Percentiles rank a stretch among this genome's conserved stretches.
These are phyloP conservation scores for Chauna torquata DNA, from an alignment of 2,113 vertebrate species.

Conservation along the genomic window DNA sequence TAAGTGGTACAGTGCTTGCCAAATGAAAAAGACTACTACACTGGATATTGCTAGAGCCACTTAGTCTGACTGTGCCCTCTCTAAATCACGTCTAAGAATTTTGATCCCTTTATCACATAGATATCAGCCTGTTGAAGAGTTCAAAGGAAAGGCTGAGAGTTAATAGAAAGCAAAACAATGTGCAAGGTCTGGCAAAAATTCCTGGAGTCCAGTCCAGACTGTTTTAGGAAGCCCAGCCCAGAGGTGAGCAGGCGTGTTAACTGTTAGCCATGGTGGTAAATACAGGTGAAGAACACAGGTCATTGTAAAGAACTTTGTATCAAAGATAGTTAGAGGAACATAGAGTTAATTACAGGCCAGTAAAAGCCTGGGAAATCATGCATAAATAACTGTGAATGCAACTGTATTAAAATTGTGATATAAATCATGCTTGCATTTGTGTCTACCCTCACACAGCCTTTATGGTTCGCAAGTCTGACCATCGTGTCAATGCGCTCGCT, in stretches of 20 bases:
- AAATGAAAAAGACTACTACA: neutral
- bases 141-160: neutral
- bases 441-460: fast-evolving
- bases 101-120: neutral
- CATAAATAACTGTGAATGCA: neutral
- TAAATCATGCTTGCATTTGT: neutral
- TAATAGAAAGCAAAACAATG: neutral
- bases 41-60: neutral
- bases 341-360: neutral
- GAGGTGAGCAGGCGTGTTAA: neutral
- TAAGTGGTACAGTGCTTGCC: neutral
- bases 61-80: neutral
- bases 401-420: neutral
- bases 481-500: fast-evolving
- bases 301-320: neutral
- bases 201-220: neutral
- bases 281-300: neutral
- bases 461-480: neutral
- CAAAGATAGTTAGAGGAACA: neutral
- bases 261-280: neutral
- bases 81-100: neutral
- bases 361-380: neutral
- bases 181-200: neutral
- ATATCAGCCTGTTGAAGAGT: neutral
- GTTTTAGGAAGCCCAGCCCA: neutral